Base-by-base conservation (phyloP, 2,113 vertebrate genomes). In the Ptilonorhynchus violaceus region DNA sequence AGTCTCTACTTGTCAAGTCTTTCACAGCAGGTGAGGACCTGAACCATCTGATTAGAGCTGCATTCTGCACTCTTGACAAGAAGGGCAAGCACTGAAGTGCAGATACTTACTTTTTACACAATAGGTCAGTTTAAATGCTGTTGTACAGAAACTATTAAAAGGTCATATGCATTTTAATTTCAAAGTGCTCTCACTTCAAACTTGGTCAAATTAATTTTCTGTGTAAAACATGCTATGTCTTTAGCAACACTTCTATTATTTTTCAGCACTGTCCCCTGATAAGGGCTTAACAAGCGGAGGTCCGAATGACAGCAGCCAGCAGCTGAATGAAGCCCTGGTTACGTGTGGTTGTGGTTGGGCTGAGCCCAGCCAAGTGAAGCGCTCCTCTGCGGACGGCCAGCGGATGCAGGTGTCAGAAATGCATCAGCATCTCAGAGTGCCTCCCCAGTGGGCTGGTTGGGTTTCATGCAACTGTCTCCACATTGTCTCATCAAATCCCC, bases 331-430 rank as follows among this genome's bases (percentile, higher is more conserved):
- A 44, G 37, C 58, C 52, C 74, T 92, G 66, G 52, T 68, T 75
- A 28, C 4, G 3, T 35, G 33, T 83, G 75, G 28, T 47, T 10
- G 33, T 83, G 75, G 28, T 47, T 10, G 33, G 55, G 50, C 52
- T 60, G 60, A 92, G 58, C 56, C 46, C 78, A 55, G 73, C 20
- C 64, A 75, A 88, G 68, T 14, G 64, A 41, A 91, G 52, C 15
- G 0, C 55, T 78, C 33, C 49, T 82, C 12, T 1, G 0, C 2
- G 56, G 21, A 59, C 1, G 10, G 53, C 20, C 41, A 42, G 46
- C 0, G 1, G 50, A 52, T 75, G 64, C 73, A 63, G 60, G 76
- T 86, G 88, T 91, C 78, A 91, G 77, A 91, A 89, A 81, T 2
- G 18, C 81, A 44, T n/a, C 30, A 41, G 30, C 28, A 41, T 55